phyloP scores from a whole-genome alignment of 2,113 vertebrate genomes.

The Jacana jacana region DNA sequence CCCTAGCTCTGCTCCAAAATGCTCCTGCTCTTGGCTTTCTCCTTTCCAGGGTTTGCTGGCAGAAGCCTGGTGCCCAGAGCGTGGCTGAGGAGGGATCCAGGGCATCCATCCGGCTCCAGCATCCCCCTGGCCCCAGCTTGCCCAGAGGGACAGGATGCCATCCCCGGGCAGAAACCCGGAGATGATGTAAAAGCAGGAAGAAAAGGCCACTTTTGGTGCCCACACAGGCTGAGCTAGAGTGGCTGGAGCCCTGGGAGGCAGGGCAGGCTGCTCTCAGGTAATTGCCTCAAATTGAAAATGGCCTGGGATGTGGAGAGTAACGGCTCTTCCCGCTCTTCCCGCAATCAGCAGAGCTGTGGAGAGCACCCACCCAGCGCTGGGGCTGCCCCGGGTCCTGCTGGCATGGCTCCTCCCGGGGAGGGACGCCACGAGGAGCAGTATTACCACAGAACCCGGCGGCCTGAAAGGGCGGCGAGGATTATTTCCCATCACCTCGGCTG shows the following conservation, averaged over 20 bases:
- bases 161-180: background rate
- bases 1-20: background rate
- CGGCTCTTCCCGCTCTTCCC: background rate
- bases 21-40: background rate
- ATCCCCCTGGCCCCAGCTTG: too few species aligned
- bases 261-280: background rate
- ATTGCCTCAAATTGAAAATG: too few species aligned
- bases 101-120: background rate
- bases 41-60: background rate
- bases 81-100: too few species aligned
- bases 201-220: too few species aligned
- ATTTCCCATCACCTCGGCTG: background rate
- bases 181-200: accelerated
- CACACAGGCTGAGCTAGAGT: background rate
- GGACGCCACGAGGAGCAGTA: background rate
- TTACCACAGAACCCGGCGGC: background rate
- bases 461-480: background rate
- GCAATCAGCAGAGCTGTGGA: accelerated
- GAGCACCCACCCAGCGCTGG: background rate
- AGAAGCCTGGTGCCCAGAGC: background rate
- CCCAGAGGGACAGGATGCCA: background rate
- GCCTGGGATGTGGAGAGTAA: accelerated
- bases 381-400: background rate
- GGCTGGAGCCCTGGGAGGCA: background rate
- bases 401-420: background rate